These are phyloP conservation scores for Rhabdornis inornatus DNA, from an alignment of 2,113 vertebrate genomes.

Conservation along the genomic window DNA sequence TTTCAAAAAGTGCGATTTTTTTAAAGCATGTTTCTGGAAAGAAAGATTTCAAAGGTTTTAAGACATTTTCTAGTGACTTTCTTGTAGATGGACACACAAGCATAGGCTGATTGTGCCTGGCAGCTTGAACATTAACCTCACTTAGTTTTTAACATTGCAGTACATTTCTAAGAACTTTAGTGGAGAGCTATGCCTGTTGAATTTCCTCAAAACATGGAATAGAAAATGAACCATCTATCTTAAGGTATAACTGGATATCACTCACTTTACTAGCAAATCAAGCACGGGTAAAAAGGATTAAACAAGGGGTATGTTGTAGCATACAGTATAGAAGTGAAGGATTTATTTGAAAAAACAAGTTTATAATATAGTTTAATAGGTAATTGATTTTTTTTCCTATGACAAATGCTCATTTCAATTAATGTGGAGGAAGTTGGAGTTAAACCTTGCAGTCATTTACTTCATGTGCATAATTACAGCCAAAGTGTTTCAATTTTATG, in stretches of 20 bases:
- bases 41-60: not conserved
- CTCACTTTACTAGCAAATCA: not conserved
- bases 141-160: not conserved
- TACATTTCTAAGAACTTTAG: not conserved
- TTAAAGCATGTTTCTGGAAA: not conserved
- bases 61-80: not conserved
- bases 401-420: not conserved
- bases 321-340: not conserved
- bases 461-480: not conserved
- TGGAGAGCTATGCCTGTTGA: not conserved
- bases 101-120: not conserved
- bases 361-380: not conserved
- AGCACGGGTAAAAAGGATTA: not conserved
- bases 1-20: not conserved
- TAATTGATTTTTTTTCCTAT: not conserved
- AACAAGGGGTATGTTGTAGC: not conserved
- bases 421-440: not conserved
- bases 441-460: not conserved
- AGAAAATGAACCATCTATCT: not conserved
- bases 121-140: not conserved
- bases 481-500: not conserved
- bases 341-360: not conserved
- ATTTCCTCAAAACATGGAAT: not conserved
- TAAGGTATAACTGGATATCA: not conserved
- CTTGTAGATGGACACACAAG: not conserved